Conservation (phyloP, 2,888 invertebrate species). For the Ditylenchus weischeri region DNA sequence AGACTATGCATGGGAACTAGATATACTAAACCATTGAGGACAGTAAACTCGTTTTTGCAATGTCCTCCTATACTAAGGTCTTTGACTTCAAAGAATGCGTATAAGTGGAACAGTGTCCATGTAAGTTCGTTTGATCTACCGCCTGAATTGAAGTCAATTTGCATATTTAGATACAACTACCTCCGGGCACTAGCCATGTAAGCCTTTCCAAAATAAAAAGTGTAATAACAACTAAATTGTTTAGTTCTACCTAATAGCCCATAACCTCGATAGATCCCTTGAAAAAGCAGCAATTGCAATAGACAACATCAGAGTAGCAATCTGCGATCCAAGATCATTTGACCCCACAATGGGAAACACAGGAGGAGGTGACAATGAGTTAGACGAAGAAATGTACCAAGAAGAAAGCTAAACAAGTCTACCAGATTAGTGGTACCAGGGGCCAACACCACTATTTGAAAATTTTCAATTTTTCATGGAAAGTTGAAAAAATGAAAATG, state of each 20-base stretch:
- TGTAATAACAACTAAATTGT: slow-evolving; percentile 12
- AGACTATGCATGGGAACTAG: slow-evolving; percentile 41
- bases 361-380: too few relatives aligned
- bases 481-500: too few relatives aligned
- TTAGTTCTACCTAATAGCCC: slow-evolving; percentile 56
- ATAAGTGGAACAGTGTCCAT: slow-evolving; percentile 55
- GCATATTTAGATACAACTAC: slow-evolving; percentile 41
- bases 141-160: too few relatives aligned
- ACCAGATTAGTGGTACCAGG: too few relatives aligned
- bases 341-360: not conserved
- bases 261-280: slow-evolving; percentile 47
- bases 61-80: slow-evolving; percentile 55
- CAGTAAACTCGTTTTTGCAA: slow-evolving; percentile 48
- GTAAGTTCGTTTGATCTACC: too few relatives aligned
- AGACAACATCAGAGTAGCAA: slow-evolving; percentile 56
- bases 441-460: too few relatives aligned
- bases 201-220: slow-evolving; percentile 13
- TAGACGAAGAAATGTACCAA: slow-evolving; percentile 6
- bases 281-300: slow-evolving; percentile 51
- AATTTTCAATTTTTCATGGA: too few relatives aligned
- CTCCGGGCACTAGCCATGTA: slow-evolving; percentile 55
- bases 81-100: slow-evolving; percentile 52
- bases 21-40: slow-evolving; percentile 51
- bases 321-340: slow-evolving; percentile 21
- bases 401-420: not conserved